phyloP scores from a whole-genome alignment of 2,888 invertebrate species.

The Drosophila buzzatii region DNA sequence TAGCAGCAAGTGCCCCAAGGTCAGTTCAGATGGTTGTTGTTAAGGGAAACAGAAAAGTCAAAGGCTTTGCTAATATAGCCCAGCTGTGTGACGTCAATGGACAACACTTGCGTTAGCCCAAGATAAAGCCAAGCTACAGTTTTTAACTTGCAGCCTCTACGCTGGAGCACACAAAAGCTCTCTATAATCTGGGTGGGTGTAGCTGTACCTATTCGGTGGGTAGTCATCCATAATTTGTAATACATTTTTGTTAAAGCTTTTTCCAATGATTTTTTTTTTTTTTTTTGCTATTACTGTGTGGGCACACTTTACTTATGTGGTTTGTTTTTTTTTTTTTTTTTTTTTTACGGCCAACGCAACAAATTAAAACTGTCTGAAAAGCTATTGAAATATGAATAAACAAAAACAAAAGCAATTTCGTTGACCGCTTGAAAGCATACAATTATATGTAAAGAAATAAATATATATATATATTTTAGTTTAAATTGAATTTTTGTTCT shows the following conservation, averaged over 20 bases:
- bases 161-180: not conserved
- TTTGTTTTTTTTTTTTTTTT: not conserved
- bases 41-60: slow-evolving; percentile 63
- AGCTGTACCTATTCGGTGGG: slow-evolving; percentile 12
- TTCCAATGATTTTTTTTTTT: slow-evolving; percentile 7
- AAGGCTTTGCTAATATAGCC: slow-evolving; percentile 25
- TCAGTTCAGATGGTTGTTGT: slow-evolving; percentile 24
- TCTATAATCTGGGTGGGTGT: slow-evolving; percentile 26
- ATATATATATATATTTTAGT: not conserved
- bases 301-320: slow-evolving; percentile 16
- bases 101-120: slow-evolving; percentile 4
- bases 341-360: slow-evolving; percentile 28
- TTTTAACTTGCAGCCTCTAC: slow-evolving; percentile 27
- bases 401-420: not conserved
- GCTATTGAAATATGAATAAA: not conserved
- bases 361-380: slow-evolving; percentile 6
- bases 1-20: slow-evolving; percentile 42
- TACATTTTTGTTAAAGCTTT: slow-evolving; percentile 5
- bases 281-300: slow-evolving; percentile 5
- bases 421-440: not conserved
- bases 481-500: not conserved
- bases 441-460: not conserved
- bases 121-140: slow-evolving; percentile 25
- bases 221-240: slow-evolving; percentile 6
- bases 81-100: slow-evolving; percentile 69